phyloP scores from a whole-genome alignment of 2,113 vertebrate species.

The Erythrolamprus reginae region DNA sequence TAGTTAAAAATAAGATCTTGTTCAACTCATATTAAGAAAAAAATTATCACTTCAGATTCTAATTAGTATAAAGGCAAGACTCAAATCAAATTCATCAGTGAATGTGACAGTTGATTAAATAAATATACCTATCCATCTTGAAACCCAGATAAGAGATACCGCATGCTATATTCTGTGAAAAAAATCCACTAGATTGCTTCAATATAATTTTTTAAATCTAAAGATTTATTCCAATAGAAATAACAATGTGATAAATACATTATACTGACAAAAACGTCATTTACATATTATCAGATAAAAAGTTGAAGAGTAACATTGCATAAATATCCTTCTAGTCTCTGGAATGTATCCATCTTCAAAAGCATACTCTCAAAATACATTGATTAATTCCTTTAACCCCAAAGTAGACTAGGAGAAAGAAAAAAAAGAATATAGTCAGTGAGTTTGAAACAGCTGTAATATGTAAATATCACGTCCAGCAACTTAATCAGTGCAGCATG shows the following conservation, averaged over 20 bases:
- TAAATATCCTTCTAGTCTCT: constrained; percentile 42
- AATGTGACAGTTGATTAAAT: background rate
- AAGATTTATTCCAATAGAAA: constrained; percentile 67
- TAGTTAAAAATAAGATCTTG: background rate
- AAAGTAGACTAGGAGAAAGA: constrained; percentile 73
- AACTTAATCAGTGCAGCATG: background rate
- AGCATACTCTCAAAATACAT: constrained; percentile 50
- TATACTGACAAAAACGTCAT: constrained; percentile 59
- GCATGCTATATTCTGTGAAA: background rate
- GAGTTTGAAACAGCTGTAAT: background rate
- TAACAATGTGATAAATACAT: constrained; percentile 53
- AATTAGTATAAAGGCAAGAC: background rate
- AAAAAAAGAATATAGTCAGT: constrained; percentile 22
- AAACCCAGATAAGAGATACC: background rate
- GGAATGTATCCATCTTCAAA: constrained; percentile 58
- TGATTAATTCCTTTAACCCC: constrained; percentile 69
- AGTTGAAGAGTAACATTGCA: constrained; percentile 30
- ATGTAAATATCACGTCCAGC: background rate
- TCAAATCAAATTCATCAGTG: background rate
- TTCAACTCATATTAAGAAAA: background rate
- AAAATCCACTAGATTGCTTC: background rate
- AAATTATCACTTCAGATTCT: background rate
- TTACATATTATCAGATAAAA: constrained; percentile 37
- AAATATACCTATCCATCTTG: background rate
- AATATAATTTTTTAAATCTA: background rate